phyloP scores from a whole-genome alignment of 2,797 vertebrate genomes.

The Enteromius viviparus region DNA sequence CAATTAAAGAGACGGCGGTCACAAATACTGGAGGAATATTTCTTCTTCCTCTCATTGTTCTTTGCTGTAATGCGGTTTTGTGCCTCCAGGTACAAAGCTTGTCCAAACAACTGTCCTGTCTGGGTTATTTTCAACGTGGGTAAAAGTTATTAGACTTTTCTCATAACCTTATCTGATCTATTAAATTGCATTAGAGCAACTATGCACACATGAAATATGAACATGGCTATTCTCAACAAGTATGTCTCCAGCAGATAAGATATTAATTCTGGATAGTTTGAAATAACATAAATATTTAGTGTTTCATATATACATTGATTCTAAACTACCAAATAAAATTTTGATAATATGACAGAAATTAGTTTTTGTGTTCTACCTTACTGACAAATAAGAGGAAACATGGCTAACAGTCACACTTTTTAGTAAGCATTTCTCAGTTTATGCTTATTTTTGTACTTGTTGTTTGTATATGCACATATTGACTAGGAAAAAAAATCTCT shows the following conservation, averaged over 20 bases:
- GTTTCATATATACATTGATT: neutral
- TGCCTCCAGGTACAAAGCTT: slow-evolving; percentile 35
- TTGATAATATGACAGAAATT: neutral
- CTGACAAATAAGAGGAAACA: too few species aligned
- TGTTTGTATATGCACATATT: neutral
- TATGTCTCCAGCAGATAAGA: neutral
- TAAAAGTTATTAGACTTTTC: slow-evolving; percentile 13
- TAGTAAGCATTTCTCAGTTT: neutral
- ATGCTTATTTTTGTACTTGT: neutral
- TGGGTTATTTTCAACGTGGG: neutral
- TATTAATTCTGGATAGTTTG: neutral
- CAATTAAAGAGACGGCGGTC: neutral
- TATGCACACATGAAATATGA: neutral
- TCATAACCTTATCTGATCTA: neutral
- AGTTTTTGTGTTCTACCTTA: neutral
- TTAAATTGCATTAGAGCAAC: neutral
- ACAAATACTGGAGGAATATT: slow-evolving; percentile 50
- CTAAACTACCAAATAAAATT: neutral
- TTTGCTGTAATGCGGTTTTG: slow-evolving; percentile 34
- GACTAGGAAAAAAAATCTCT: neutral
- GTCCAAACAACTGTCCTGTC: slow-evolving; percentile 10
- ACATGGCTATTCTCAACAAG: neutral
- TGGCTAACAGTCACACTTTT: neutral
- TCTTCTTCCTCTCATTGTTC: slow-evolving; percentile 52
- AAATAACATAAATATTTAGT: neutral